Evolutionary conservation across 1,140 invertebrate species (phyloP), one percentile per base, ranked within the genome.

Genomic region (Coptotermes formosanus): DNA sequence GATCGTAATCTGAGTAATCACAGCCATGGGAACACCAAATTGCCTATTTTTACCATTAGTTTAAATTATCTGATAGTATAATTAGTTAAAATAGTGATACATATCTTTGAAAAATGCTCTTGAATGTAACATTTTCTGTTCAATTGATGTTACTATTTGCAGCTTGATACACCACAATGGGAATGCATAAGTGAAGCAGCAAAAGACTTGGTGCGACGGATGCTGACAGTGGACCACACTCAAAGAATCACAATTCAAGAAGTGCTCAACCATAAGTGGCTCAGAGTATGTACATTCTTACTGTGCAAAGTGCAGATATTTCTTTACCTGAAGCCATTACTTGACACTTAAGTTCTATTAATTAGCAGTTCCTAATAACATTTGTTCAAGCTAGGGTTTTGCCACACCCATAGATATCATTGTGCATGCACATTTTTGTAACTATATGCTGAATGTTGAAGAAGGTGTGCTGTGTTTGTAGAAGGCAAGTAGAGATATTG

Each of bases 181-280:
- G 95, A 97, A 89, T 94, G 94, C 86, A 95, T 99, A 86, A 98
- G 97, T 90, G 96, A 98, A 89, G 93, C 95, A 87, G 98, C 97
- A 14, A 99, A 98, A 92, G 98, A 99, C 92, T 92, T 99, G 86
- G 95, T 99, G 85, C 95, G 96, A 89, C 95, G 96, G 90, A 97
- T 99, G 97, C 93, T 99, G 87, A 95, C 94, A 38, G 95, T 97
- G 69, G 97, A 99, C 92, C 96, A 96, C 64, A 95, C 96, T 88
- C 95, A 98, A 90, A 94, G 98, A 90, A 95, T 98, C 88, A 98
- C 97, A 32, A 97, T 99, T 89, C 95, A 97, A 90, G 96, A 99
- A 92, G 97, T 98, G 86, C 93, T 99, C 32, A 96, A 97, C 90
- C 98, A 99, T 91, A 95, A 96, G 88, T 99, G 98, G 98, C 94